Conservation (phyloP, 2,888 invertebrate genomes). For the Apotomis turbidana region DNA sequence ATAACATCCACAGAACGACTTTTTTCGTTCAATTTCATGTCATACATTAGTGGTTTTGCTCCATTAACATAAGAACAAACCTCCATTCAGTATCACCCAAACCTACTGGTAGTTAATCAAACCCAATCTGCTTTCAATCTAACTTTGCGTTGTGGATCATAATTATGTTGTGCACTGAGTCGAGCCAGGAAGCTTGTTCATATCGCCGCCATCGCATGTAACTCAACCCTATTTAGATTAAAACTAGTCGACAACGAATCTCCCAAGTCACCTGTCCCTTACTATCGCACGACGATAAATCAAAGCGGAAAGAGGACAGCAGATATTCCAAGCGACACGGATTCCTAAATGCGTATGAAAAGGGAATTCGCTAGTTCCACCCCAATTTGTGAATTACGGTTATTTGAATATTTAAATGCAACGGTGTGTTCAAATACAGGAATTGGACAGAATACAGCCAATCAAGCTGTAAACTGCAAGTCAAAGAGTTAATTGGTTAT, state of each 20-base stretch:
- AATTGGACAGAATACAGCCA: slow-evolving; percentile 16
- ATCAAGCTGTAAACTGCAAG: slow-evolving; percentile 12
- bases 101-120: slow-evolving; percentile 70
- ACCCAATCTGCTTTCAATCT: slow-evolving; percentile 73
- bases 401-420: slow-evolving; percentile 30
- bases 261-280: slow-evolving; percentile 35
- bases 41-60: neutral
- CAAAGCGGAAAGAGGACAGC: slow-evolving; percentile 11
- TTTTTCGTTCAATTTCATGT: slow-evolving; percentile 5
- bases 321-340: neutral
- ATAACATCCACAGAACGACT: neutral
- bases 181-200: slow-evolving; percentile 73
- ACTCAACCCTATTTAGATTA: slow-evolving; percentile 52
- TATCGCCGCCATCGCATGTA: slow-evolving; percentile 67
- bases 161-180: slow-evolving; percentile 73
- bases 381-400: slow-evolving; percentile 20
- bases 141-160: slow-evolving; percentile 67
- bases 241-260: slow-evolving; percentile 49
- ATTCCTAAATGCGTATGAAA: slow-evolving; percentile 9
- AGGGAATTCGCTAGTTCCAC: slow-evolving; percentile 3
- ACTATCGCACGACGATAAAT: slow-evolving; percentile 13
- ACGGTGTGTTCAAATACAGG: slow-evolving; percentile 8
- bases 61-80: slow-evolving; percentile 36
- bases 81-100: slow-evolving; percentile 49
- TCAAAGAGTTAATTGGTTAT: neutral